phyloP scores from a whole-genome alignment of 2,797 vertebrate genomes.

The Otus scops region DNA sequence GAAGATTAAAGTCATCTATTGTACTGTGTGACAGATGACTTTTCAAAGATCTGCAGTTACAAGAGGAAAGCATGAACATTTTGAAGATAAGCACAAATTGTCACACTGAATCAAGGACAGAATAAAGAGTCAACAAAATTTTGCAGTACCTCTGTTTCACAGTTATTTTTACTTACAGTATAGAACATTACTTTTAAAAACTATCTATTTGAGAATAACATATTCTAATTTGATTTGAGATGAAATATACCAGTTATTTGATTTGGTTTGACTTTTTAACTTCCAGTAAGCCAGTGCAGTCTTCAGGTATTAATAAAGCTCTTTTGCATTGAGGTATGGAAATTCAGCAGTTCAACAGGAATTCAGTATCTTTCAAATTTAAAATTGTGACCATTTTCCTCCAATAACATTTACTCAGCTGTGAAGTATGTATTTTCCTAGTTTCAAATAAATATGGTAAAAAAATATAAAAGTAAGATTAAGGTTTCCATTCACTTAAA shows the following conservation, averaged over 20 bases:
- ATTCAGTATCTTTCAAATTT: neutral
- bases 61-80: neutral
- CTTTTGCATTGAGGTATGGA: neutral
- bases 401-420: neutral
- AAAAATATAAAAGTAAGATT: neutral
- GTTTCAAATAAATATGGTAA: neutral
- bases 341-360: neutral
- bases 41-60: neutral
- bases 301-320: neutral
- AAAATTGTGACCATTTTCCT: neutral
- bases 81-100: neutral
- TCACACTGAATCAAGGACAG: neutral
- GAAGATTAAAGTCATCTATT: neutral
- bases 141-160: neutral
- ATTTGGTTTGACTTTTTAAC: neutral
- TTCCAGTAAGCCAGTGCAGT: neutral
- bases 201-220: neutral
- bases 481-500: neutral
- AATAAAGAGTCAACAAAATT: neutral
- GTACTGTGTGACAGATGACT: neutral
- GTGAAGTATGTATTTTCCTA: neutral
- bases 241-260: neutral
- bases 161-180: neutral
- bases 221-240: neutral
- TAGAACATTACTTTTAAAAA: neutral